These are phyloP conservation scores for Parus major DNA, from an alignment of 2,113 vertebrate species.

Conservation along the genomic window DNA sequence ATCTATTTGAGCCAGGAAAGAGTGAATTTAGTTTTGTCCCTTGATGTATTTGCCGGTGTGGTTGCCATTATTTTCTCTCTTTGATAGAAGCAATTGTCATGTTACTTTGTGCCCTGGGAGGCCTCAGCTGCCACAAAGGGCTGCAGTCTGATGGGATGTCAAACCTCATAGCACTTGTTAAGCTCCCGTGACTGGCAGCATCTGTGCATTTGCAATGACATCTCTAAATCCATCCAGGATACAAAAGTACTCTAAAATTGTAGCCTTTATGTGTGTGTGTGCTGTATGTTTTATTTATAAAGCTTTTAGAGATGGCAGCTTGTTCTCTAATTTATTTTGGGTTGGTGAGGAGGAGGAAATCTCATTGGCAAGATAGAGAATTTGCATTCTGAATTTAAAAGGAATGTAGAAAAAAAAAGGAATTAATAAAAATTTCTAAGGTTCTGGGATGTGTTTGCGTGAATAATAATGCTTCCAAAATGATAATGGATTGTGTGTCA, in stretches of 20 bases:
- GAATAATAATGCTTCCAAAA: constrained; percentile 57
- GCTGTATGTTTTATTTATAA: constrained; percentile 62
- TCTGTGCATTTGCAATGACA: constrained; percentile 38
- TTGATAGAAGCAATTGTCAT: background rate
- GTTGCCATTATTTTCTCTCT: background rate
- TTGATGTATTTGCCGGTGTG: background rate
- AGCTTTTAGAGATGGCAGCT: constrained; percentile 62
- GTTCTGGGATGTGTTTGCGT: constrained; percentile 25
- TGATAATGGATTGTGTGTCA: constrained; percentile 42
- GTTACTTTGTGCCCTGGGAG: constrained; percentile 10
- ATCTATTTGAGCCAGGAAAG: background rate
- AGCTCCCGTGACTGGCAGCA: constrained; percentile 16
- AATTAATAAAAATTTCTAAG: background rate
- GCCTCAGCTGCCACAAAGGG: background rate
- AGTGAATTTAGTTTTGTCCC: background rate
- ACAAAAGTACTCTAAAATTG: constrained; percentile 46
- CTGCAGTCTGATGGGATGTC: constrained; percentile 28
- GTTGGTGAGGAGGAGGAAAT: constrained; percentile 57
- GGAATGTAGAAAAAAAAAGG: background rate
- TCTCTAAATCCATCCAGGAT: constrained; percentile 24
- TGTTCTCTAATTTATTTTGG: constrained; percentile 64
- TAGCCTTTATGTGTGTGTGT: constrained; percentile 35
- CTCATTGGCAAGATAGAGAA: constrained; percentile 48
- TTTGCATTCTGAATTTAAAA: constrained; percentile 53
- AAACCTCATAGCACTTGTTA: background rate